Evolutionary conservation across 2,888 invertebrate species (phyloP).

Genomic region (Lapara coniferarum): DNA sequence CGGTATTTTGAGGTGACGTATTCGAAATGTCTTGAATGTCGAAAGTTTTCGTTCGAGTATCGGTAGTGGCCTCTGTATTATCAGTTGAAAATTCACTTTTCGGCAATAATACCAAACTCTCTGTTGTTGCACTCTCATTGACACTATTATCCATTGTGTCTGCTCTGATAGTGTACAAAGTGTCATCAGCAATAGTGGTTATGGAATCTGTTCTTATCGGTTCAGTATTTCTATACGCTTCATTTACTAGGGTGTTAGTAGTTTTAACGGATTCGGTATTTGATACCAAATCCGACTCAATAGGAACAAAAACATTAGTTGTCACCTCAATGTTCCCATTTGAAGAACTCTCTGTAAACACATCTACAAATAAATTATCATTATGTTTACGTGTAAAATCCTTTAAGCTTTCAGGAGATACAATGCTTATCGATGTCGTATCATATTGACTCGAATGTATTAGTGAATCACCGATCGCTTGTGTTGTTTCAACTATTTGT

Average conservation of each 20-base stretch:
- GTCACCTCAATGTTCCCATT: not conserved
- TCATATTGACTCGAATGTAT: not conserved
- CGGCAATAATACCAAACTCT: not conserved
- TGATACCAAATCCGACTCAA: not conserved
- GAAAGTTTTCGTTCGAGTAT: not conserved
- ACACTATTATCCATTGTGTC: not conserved
- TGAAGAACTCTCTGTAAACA: too few species aligned
- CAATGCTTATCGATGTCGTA: not conserved
- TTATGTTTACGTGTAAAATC: not conserved
- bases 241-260: not conserved
- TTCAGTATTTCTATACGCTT: not conserved
- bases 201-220: not conserved
- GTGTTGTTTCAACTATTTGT: constrained; percentile 2
- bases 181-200: not conserved
- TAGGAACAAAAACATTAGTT: too few species aligned
- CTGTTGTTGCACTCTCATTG: not conserved
- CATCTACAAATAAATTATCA: not conserved
- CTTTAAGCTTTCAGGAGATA: not conserved
- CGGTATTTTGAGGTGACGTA: not conserved
- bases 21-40: not conserved
- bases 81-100: not conserved
- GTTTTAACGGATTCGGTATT: not conserved
- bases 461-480: not conserved
- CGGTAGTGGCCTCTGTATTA: not conserved
- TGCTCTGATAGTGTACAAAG: too few species aligned